These are phyloP conservation scores for Argyra leucocephala DNA, from an alignment of 2,888 invertebrate genomes.

Conservation along the genomic window DNA sequence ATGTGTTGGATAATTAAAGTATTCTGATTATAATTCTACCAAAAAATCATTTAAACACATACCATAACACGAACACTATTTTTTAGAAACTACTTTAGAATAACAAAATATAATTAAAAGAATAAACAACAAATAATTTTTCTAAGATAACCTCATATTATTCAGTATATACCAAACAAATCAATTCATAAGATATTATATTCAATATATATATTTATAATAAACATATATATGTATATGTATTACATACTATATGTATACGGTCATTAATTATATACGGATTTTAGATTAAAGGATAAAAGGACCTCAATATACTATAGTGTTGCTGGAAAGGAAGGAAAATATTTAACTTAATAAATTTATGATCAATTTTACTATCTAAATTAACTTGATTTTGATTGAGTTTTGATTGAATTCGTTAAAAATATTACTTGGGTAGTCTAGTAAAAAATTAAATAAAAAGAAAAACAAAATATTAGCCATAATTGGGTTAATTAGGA, in stretches of 20 bases:
- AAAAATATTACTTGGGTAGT: not conserved
- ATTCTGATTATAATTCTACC: not conserved
- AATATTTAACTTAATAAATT: not conserved
- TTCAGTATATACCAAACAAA: not conserved
- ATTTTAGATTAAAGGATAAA: not conserved
- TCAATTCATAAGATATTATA: no score
- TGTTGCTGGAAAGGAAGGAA: not conserved
- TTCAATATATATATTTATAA: no score
- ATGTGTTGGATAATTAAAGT: not conserved
- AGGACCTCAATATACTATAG: no score
- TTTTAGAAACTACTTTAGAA: not conserved
- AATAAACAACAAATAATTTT: not conserved
- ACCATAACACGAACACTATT: not conserved
- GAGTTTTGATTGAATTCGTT: not conserved
- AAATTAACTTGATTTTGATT: not conserved
- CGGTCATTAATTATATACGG: not conserved
- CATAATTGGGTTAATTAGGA: not conserved
- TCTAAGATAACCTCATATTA: not conserved
- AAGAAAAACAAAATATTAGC: not conserved
- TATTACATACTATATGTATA: not conserved
- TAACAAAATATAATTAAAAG: not conserved
- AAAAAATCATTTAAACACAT: not conserved
- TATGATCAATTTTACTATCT: not conserved
- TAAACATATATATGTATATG: no score
- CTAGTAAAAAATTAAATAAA: no score